Evolutionary conservation across 1,140 invertebrate genomes (phyloP), one percentile per base, ranked within the genome.

Genomic region (Uloborus diversus): DNA sequence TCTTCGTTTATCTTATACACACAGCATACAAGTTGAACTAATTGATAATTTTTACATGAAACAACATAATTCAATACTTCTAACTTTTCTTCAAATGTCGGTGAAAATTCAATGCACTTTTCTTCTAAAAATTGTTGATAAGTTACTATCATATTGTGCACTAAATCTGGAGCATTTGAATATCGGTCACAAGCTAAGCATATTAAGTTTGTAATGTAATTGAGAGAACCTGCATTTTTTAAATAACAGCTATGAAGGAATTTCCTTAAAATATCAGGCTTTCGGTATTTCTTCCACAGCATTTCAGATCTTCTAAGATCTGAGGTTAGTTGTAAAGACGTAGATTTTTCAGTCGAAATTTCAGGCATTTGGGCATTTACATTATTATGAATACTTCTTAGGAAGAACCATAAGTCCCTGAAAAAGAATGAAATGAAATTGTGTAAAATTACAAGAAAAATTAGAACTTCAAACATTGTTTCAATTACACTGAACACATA

Each of bases 251-350:
- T 23, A 32, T 51, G 2, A 14, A 75, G 9, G 30, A 30, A 17
- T 2, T 14, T 64, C n/a, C 64, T 42, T 35, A 75, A 64, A 9
- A 30, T 49, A 33, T 25, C 42, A 17, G 25, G 7, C 17, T 25
- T 17, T 56, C 42, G 30, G 2, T 35, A 4, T 42, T 65, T 65
- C 42, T 25, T 56, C 61, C 62, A 78, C 7, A 42, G 5, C 7
- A 13, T 56, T 57, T 78, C 73, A 62, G n/a, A 27, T 11, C 11
- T 42, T 37, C 33, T 35, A 28, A 78, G n/a, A 25, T 66, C 61
- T 3, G n/a, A 53, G 25, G 51, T 1, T 1, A 14, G 20, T 14
- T 53, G 51, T n/a, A 23, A 3, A 53, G 25, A 53, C n/a, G n/a
- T n/a, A n/a, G n/a, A n/a, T n/a, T n/a, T n/a, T n/a, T n/a, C n/a